Evolutionary conservation across 2,888 invertebrate genomes (phyloP), one percentile per base, ranked within the genome.

Genomic region (Leptinotarsa juncta): DNA sequence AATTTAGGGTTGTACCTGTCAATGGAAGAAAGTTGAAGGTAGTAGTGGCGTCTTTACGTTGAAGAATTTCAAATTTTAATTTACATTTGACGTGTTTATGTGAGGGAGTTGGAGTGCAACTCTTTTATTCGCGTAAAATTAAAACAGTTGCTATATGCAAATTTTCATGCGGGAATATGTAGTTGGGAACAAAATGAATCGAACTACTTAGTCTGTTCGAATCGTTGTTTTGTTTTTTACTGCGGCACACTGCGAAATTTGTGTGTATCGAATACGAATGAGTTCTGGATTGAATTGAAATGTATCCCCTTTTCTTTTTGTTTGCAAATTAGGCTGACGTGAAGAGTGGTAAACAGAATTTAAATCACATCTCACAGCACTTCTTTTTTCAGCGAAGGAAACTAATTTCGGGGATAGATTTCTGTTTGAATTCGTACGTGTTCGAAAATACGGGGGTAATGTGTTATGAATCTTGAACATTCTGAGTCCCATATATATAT

Each of bases 341-440:
- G 57, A 14, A 20, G 57, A 57, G 15, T 57, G 57, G 57, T 57
- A 57, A 57, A 57, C 57, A 57, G 57, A 57, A 57, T 57, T 57
- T 15, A 57, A 57, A 57, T 57, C 57, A 57, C 20, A 20, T 26
- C 23, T 57, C 57, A 15, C 20, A 18, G 57, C 20, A 23, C 23
- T 57, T 15, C 26, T 57, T 26, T 57, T 57, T 57, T 23, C 12
- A 57, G 57, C 14, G 20, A 15, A 15, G 16, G 23, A 57, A 57
- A 57, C 20, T 23, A 57, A 23, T 57, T 20, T 57, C 23, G 15
- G 57, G 57, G 23, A 15, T 57, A 15, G 51, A 16, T 57, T 23
- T 23, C 14, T 23, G 57, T 14, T 57, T 23, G 57, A 14, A 57
- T 57, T 57, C 20, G 20, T 20, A 23, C 14, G 23, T 12, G 20